Evolutionary conservation across 2,797 vertebrate species (phyloP).

Genomic region (Nasua narica): DNA sequence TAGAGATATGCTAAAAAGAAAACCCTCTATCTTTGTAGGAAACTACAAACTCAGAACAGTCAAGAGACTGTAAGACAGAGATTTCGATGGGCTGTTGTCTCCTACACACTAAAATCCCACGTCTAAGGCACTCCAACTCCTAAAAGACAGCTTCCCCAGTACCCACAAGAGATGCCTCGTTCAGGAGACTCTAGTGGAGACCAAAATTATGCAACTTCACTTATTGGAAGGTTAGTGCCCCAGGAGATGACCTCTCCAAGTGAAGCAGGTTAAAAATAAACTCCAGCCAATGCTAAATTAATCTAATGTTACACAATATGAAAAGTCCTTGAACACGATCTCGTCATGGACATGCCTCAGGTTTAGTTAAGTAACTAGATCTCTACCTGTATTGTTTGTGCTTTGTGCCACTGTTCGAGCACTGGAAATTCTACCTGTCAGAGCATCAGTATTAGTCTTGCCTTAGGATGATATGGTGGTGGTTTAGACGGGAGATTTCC

Average conservation of each 20-base stretch:
- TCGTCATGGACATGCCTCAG: neutral
- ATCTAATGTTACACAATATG: neutral
- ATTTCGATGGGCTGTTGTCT: neutral
- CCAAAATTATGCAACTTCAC: neutral
- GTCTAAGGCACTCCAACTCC: neutral
- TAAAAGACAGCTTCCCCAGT: neutral
- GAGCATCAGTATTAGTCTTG: neutral
- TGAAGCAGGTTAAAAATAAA: neutral
- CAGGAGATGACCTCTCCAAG: neutral
- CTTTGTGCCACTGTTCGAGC: neutral
- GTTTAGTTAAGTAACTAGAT: neutral
- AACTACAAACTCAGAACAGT: neutral
- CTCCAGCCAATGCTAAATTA: neutral
- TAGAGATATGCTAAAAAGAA: neutral
- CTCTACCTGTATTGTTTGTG: neutral
- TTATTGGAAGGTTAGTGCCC: neutral
- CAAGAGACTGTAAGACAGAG: neutral
- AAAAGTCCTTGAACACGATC: neutral
- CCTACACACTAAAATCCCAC: neutral
- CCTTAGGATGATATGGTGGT: too few species aligned
- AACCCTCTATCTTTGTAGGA: neutral
- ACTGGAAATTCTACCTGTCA: neutral
- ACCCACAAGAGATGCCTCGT: neutral
- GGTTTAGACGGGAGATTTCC: neutral
- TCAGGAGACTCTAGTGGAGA: neutral